phyloP scores from a whole-genome alignment of 2,797 vertebrate genomes.

The Amblyraja radiata region DNA sequence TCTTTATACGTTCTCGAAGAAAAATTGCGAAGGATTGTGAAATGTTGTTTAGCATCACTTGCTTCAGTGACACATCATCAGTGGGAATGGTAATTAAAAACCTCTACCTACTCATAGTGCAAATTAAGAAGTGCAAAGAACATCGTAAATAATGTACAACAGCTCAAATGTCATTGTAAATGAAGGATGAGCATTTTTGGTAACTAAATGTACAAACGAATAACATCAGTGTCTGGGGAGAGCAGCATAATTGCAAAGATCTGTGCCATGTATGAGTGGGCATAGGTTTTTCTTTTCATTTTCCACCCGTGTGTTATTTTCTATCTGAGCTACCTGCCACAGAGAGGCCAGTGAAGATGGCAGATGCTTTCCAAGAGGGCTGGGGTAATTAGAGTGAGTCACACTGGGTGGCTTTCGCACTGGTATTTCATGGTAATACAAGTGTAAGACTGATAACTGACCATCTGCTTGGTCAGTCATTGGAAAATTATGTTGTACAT shows the following conservation, averaged over 20 bases:
- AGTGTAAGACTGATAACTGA: not conserved
- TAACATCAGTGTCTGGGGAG: not conserved
- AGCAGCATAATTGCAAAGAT: not conserved
- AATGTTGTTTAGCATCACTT: not conserved
- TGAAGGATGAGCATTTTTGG: no score
- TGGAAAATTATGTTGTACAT: conserved; percentile 3
- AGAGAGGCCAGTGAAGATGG: not conserved
- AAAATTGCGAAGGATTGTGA: not conserved
- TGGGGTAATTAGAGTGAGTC: not conserved
- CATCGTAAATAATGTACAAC: conserved; percentile 80
- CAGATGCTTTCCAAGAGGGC: not conserved
- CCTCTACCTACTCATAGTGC: conserved; percentile 86
- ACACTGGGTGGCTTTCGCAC: not conserved
- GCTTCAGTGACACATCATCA: conserved; percentile 40
- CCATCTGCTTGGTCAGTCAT: not conserved
- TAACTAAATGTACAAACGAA: not conserved
- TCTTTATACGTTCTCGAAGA: not conserved
- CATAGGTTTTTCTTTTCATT: not conserved
- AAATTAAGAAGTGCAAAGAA: conserved; percentile 97
- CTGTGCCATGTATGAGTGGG: not conserved
- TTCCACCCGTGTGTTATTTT: not conserved
- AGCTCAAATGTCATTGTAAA: conserved; percentile 56
- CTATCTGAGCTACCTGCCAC: not conserved
- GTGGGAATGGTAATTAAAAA: conserved; percentile 90
- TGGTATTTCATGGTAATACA: not conserved